Percentiles rank a stretch among this genome's conserved stretches.
Evolutionary conservation across 2,797 vertebrate genomes (phyloP).

Genomic region (Ptychobarbus kaznakovi): DNA sequence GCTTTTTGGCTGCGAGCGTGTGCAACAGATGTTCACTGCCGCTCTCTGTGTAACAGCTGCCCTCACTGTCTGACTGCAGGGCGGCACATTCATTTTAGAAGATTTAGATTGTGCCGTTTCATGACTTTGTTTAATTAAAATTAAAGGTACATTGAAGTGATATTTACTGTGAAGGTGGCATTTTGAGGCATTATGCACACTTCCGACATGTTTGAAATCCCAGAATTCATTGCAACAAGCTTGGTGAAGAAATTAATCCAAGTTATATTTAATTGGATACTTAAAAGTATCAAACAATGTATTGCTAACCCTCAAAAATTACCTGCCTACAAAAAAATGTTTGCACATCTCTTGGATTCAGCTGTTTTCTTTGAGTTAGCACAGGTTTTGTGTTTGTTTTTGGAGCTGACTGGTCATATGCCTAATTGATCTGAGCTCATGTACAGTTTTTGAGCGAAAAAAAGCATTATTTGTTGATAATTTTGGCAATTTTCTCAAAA

Average conservation of each 20-base stretch:
- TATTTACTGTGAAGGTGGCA: neutral
- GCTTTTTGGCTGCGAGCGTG: conserved; percentile 55
- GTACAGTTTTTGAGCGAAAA: no score
- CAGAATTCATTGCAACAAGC: neutral
- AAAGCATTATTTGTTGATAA: no score
- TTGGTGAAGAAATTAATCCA: neutral
- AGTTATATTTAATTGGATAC: neutral
- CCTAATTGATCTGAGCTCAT: neutral
- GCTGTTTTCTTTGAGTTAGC: neutral
- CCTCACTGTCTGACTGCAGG: conserved; percentile 29
- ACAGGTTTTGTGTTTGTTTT: neutral
- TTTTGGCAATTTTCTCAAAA: no score
- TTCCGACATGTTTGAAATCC: neutral
- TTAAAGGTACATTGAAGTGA: neutral
- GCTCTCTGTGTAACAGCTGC: conserved; percentile 36
- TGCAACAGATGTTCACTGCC: conserved; percentile 51
- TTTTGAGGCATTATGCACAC: neutral
- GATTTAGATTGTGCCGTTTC: neutral
- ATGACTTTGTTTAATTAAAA: conserved; percentile 13
- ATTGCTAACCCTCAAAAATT: neutral
- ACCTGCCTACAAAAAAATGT: no score
- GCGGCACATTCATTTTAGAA: neutral
- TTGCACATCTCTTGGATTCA: neutral
- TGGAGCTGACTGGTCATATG: neutral
- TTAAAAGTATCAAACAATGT: neutral